These are phyloP conservation scores for Podarcis cretensis DNA, from an alignment of 2,113 vertebrate species.

Conservation along the genomic window DNA sequence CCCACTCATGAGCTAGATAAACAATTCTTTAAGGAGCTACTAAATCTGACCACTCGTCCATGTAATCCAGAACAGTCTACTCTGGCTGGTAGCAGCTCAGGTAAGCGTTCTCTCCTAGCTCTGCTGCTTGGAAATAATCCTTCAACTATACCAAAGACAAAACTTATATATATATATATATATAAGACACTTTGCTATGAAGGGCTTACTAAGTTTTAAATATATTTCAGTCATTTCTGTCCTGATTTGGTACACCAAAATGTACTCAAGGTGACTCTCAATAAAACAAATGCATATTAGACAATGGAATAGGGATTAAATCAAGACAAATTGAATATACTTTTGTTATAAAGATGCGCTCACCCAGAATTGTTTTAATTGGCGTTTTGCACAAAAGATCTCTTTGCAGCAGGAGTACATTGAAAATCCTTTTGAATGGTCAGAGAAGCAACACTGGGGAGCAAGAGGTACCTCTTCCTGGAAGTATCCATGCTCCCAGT, in stretches of 20 bases:
- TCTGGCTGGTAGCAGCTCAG: neutral
- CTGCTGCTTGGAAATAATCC: neutral
- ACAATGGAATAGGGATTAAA: too few relatives aligned
- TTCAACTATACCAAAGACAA: neutral
- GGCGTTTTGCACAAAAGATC: too few relatives aligned
- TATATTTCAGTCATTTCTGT: too few relatives aligned
- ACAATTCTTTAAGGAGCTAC: neutral
- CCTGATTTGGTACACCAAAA: too few relatives aligned
- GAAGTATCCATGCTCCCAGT: neutral
- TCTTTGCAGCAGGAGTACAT: neutral
- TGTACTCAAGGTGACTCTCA: too few relatives aligned
- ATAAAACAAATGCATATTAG: too few relatives aligned
- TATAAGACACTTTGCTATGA: neutral
- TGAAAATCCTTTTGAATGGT: neutral
- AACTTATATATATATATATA: neutral
- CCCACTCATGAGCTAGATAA: neutral
- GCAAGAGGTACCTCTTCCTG: neutral
- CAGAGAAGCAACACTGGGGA: neutral
- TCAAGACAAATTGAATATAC: too few relatives aligned
- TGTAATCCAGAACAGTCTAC: neutral
- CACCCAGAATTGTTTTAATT: too few relatives aligned
- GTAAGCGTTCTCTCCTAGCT: neutral
- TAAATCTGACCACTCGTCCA: neutral
- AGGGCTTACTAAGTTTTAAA: too few relatives aligned
- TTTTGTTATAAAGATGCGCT: too few relatives aligned